Conservation (phyloP, 2,797 vertebrate species). For the Sciurus vulgaris region DNA sequence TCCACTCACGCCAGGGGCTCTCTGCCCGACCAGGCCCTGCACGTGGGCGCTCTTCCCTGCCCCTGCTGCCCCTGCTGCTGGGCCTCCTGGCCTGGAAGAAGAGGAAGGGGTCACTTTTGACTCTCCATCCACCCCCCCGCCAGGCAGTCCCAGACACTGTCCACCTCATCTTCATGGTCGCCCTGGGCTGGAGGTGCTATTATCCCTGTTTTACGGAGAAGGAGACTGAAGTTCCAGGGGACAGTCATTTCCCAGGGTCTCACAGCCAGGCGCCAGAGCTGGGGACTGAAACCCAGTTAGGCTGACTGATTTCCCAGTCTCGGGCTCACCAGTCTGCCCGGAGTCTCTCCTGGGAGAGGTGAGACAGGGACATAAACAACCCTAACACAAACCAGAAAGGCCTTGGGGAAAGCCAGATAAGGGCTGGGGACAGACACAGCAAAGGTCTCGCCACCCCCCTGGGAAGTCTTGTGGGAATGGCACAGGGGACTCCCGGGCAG, state of each 20-base stretch:
- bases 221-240: background rate
- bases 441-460: background rate
- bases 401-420: slow-evolving; percentile 10
- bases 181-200: background rate
- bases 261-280: background rate
- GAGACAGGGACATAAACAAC: slow-evolving; percentile 36
- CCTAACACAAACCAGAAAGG: slow-evolving; percentile 48
- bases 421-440: background rate
- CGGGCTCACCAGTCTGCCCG: background rate
- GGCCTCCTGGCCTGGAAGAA: background rate
- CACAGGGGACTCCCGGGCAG: background rate
- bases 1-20: background rate
- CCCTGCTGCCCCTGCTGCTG: background rate
- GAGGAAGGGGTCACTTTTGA: accelerated
- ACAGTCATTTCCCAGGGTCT: background rate
- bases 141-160: background rate
- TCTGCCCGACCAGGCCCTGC: no score
- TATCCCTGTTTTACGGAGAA: background rate
- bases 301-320: background rate
- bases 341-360: background rate
- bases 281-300: background rate
- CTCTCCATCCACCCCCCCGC: accelerated
- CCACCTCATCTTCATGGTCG: accelerated
- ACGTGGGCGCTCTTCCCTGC: background rate
- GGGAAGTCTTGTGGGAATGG: background rate